phyloP scores from a whole-genome alignment of 2,113 vertebrate species.

The Arothron firmamentum region DNA sequence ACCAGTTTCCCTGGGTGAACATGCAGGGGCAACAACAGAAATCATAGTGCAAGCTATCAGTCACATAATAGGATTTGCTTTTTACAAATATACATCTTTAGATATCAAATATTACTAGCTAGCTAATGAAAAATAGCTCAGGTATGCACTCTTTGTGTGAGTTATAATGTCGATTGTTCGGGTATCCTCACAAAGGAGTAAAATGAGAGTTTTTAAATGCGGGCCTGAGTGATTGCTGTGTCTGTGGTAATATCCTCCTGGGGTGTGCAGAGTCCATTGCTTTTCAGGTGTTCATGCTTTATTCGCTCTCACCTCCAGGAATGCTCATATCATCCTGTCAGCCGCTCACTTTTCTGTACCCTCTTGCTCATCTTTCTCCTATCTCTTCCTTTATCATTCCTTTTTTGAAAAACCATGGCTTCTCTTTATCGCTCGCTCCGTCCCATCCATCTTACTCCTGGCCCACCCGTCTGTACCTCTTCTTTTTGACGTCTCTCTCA shows the following conservation, averaged over 20 bases:
- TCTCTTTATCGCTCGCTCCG: conserved; percentile 62
- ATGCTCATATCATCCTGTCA: conserved; percentile 62
- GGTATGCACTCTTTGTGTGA: not conserved
- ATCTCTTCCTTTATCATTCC: conserved; percentile 46
- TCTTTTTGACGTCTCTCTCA: conserved; percentile 71
- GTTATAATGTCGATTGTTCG: conserved; percentile 8
- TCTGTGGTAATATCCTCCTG: conserved; percentile 40
- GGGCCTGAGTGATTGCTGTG: conserved; percentile 28
- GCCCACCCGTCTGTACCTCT: conserved; percentile 56
- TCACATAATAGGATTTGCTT: not conserved
- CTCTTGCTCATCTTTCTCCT: conserved; percentile 49
- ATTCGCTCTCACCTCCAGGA: conserved; percentile 39
- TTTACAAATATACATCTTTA: not conserved
- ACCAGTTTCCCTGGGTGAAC: no score
- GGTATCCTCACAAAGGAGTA: conserved; percentile 19
- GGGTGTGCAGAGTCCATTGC: conserved; percentile 50
- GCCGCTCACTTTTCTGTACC: conserved; percentile 50
- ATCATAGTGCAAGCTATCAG: not conserved
- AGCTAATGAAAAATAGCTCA: not conserved
- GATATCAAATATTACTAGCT: not conserved
- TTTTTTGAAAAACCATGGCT: conserved; percentile 43
- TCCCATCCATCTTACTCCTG: conserved; percentile 67
- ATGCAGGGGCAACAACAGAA: not conserved
- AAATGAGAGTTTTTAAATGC: conserved; percentile 32
- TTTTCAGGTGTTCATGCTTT: conserved; percentile 46